These are phyloP conservation scores for Collichthys lucidus DNA, from an alignment of 2,113 vertebrate species.

Conservation along the genomic window DNA sequence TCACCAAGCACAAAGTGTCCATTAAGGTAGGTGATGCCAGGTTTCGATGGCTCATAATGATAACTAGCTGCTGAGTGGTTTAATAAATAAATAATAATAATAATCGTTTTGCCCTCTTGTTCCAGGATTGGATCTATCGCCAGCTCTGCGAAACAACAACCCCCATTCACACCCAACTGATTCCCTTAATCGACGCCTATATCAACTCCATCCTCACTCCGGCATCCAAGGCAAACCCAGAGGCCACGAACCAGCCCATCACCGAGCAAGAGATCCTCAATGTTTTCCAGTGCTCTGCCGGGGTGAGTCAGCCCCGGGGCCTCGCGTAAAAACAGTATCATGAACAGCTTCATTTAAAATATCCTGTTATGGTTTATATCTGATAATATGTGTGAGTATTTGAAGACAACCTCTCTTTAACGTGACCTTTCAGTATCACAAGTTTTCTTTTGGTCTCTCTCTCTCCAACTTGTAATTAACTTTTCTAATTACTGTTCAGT, in stretches of 20 bases:
- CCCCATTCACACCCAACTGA: constrained; percentile 95
- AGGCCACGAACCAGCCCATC: constrained; percentile 98
- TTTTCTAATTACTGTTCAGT: neutral
- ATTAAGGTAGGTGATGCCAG: constrained; percentile 89
- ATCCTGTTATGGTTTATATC: neutral
- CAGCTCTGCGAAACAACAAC: constrained; percentile 96
- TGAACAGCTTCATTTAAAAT: neutral
- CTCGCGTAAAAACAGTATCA: neutral
- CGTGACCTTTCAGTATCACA: neutral
- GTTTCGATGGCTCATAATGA: no score
- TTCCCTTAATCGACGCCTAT: constrained; percentile 96
- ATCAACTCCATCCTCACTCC: constrained; percentile 98
- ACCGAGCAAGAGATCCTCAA: constrained; percentile 96
- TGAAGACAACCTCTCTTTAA: neutral
- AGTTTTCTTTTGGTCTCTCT: neutral
- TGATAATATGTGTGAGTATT: neutral
- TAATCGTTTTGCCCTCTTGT: neutral
- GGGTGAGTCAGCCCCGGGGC: constrained; percentile 77
- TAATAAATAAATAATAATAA: neutral
- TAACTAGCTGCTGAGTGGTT: neutral
- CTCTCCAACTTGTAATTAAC: neutral
- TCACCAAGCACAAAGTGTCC: constrained; percentile 99
- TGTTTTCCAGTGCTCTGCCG: constrained; percentile 91
- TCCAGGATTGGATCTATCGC: constrained; percentile 97
- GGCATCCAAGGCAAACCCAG: constrained; percentile 96